Percentiles rank a stretch among this genome's conserved stretches.
These are phyloP conservation scores for Bufo bufo DNA, from an alignment of 2,113 vertebrate species.

Conservation along the genomic window DNA sequence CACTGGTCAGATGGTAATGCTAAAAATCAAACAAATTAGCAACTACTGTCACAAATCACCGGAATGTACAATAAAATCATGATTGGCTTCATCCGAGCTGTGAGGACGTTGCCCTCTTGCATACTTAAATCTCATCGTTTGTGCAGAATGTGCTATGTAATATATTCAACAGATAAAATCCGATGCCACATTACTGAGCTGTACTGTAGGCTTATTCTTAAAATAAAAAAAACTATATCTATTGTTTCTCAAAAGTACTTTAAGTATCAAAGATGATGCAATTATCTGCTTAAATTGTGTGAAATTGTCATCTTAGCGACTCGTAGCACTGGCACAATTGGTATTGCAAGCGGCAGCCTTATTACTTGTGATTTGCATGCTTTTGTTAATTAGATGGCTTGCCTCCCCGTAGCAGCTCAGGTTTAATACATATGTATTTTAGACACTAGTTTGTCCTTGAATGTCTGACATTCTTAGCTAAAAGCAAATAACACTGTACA, in stretches of 20 bases:
- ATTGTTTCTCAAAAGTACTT: neutral
- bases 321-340: conserved; percentile 22
- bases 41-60: neutral
- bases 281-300: conserved; percentile 38
- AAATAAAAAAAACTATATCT: neutral
- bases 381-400: conserved; percentile 37
- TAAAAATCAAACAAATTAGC: conserved; percentile 9
- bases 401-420: conserved; percentile 7
- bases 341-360: neutral
- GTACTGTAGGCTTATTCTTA: neutral
- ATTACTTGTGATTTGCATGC: conserved; percentile 44
- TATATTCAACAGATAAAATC: neutral
- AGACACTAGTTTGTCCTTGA: conserved; percentile 12
- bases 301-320: conserved; percentile 39
- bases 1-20: neutral
- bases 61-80: neutral
- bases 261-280: neutral
- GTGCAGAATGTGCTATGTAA: neutral
- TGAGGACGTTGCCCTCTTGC: neutral
- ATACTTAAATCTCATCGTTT: neutral
- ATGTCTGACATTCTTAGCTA: neutral
- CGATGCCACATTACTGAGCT: neutral
- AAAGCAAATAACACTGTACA: conserved; percentile 13
- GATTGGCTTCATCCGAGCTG: neutral
- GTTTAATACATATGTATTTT: conserved; percentile 31